These are phyloP conservation scores for Drosophila bipectinata DNA, from an alignment of 1,140 invertebrate genomes.

Conservation along the genomic window DNA sequence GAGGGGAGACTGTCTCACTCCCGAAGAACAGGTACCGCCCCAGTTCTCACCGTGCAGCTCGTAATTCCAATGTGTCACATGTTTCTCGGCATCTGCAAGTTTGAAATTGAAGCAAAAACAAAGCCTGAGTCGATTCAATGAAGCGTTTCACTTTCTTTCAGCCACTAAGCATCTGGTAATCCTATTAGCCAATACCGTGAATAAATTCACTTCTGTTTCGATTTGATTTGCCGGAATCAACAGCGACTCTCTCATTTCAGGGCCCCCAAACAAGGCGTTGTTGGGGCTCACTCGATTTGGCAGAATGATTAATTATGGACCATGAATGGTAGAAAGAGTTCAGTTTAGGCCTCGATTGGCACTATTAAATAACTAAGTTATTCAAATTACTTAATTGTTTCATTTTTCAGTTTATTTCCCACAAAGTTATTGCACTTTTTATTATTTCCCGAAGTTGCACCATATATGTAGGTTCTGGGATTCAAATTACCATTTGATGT, in stretches of 20 bases:
- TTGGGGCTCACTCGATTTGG: slow-evolving; percentile 5
- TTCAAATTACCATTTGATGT: slow-evolving; percentile 51
- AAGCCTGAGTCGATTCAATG: slow-evolving; percentile 6
- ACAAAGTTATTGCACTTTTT: slow-evolving; percentile 15
- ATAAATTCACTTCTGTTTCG: slow-evolving; percentile 38
- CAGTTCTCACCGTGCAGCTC: slow-evolving; percentile 36
- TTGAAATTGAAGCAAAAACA: slow-evolving; percentile 22
- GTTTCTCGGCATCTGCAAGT: slow-evolving; percentile 34
- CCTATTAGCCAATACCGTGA: slow-evolving; percentile 47
- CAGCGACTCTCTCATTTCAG: slow-evolving; percentile 33
- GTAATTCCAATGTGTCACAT: slow-evolving; percentile 42
- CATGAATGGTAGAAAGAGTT: slow-evolving; percentile 21
- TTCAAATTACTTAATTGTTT: neutral
- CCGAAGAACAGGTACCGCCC: slow-evolving; percentile 36
- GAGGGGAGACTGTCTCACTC: slow-evolving; percentile 51
- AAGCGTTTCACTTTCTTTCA: slow-evolving; percentile 48
- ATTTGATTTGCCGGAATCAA: slow-evolving; percentile 12
- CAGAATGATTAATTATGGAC: slow-evolving; percentile 40
- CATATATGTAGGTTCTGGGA: slow-evolving; percentile 18
- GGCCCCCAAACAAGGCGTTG: slow-evolving; percentile 22
- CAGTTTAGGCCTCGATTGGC: slow-evolving; percentile 16
- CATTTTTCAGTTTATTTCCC: neutral
- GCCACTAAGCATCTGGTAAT: slow-evolving; percentile 30
- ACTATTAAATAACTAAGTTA: slow-evolving; percentile 20
- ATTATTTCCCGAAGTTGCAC: slow-evolving; percentile 1